Conservation (phyloP, 2,113 vertebrate genomes). For the Ornithorhynchus anatinus region DNA sequence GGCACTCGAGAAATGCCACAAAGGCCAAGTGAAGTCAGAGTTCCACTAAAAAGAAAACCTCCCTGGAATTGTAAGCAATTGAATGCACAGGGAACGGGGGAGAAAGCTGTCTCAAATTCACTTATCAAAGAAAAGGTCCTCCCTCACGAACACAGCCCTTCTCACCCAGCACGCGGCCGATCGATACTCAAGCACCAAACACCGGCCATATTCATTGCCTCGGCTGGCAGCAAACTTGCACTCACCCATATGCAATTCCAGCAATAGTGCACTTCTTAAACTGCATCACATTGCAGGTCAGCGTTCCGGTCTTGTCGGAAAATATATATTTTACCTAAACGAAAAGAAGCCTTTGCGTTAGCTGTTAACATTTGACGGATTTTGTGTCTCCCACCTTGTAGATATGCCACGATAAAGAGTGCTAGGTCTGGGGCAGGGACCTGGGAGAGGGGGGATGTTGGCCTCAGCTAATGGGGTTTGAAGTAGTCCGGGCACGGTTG, state of each 20-base stretch:
- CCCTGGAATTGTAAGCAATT: background rate
- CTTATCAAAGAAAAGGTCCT: too few species aligned
- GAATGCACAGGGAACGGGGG: too few species aligned
- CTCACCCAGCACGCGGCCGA: too few species aligned
- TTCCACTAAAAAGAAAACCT: background rate
- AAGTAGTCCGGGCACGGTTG: too few species aligned
- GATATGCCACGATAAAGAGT: too few species aligned
- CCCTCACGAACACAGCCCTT: background rate
- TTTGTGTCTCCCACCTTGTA: too few species aligned
- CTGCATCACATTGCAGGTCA: conserved; percentile 98
- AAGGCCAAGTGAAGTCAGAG: background rate
- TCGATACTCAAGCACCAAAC: background rate
- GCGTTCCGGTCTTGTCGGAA: conserved; percentile 98
- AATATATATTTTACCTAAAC: conserved; percentile 98
- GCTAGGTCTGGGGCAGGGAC: too few species aligned
- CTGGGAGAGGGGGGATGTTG: too few species aligned
- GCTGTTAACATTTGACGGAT: too few species aligned
- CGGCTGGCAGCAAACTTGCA: conserved; percentile 15
- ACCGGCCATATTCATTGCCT: background rate
- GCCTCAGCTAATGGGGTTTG: too few species aligned
- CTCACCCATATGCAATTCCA: conserved; percentile 95
- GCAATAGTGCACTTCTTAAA: conserved; percentile 98
- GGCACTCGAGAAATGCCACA: too few species aligned
- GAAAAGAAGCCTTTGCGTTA: too few species aligned
- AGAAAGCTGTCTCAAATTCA: background rate